Base-by-base conservation (phyloP, 2,797 vertebrate genomes). In the Pipistrellus nathusii region DNA sequence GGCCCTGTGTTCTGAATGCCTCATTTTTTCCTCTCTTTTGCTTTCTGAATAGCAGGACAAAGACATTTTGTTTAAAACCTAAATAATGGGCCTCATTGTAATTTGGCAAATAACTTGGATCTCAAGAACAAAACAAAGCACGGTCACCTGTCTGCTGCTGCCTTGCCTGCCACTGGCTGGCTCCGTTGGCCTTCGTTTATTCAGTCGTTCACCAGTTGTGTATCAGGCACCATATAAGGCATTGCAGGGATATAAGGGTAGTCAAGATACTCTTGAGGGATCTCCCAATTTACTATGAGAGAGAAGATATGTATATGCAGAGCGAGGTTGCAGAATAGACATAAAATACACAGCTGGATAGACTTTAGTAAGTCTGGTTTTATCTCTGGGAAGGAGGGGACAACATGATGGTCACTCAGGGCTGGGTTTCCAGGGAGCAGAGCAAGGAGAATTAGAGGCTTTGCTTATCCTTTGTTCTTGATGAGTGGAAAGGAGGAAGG, bases 1-100 rank as follows among this genome's bases (percentile, higher is more conserved):
- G n/a, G 21, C 20, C n/a, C 1, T 30, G 11, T 59, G 23, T 80
- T 82, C 83, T 77, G 18, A 90, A 48, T 44, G 69, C 71, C 48
- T 64, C 48, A 2, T 68, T 73, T 73, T n/a, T 76, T 85, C 62
- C 30, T 88, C n/a, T 73, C 12, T 82, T n/a, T 69, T 85, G 44
- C 14, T 90, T 86, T 92, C 44, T 73, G n/a, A 92, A 69, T 41
- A 85, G 57, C 55, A 73, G 46, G 21, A 92, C 35, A 90, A 93
- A 93, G 68, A 48, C 35, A 72, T 92, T 90, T 82, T 78, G 46
- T 77, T 95, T 88, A 59, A 55, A 55, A 53, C 20, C 38, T 82
- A 85, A 81, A 69, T 94, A 88, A 46, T 80, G 5, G 75, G 8
- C 57, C 38, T 57, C 14, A n/a, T 77, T 80, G 59, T 91, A 80